Conservation (phyloP, 23 tunicate genomes). For the Halocynthia aurantium region DNA sequence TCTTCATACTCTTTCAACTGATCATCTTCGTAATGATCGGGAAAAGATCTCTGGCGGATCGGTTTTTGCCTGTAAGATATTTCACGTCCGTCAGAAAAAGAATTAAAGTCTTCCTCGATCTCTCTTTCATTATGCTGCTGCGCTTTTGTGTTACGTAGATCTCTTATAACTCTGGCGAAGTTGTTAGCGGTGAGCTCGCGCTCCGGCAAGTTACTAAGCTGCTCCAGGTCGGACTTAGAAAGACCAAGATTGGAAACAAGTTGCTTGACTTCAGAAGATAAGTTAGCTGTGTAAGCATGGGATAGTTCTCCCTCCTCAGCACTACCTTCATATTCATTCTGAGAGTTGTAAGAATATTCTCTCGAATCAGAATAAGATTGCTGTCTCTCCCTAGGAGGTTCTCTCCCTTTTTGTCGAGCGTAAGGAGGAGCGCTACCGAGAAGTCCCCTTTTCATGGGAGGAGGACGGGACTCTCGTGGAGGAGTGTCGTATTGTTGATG, state of each 20-base stretch:
- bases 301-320: background rate
- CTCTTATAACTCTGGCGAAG: constrained; percentile 43
- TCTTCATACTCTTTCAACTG: background rate
- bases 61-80: background rate
- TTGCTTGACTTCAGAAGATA: constrained; percentile 40
- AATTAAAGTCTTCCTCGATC: background rate
- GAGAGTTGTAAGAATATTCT: background rate
- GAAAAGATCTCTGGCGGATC: background rate
- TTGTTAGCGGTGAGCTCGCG: constrained; percentile 34
- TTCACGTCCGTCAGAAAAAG: background rate
- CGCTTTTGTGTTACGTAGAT: constrained; percentile 6
- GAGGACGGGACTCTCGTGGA: background rate
- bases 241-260: constrained; percentile 54
- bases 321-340: background rate
- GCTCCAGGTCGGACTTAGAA: constrained; percentile 56
- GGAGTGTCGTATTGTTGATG: background rate
- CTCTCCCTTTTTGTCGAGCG: background rate
- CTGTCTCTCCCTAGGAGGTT: background rate
- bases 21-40: background rate
- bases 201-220: constrained; percentile 65
- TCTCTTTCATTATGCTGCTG: background rate
- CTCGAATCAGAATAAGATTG: background rate
- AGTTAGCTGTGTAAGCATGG: background rate
- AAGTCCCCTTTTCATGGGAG: background rate
- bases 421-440: background rate